These are phyloP conservation scores for Tethea ocularis DNA, from an alignment of 2,888 invertebrate species.

Conservation along the genomic window DNA sequence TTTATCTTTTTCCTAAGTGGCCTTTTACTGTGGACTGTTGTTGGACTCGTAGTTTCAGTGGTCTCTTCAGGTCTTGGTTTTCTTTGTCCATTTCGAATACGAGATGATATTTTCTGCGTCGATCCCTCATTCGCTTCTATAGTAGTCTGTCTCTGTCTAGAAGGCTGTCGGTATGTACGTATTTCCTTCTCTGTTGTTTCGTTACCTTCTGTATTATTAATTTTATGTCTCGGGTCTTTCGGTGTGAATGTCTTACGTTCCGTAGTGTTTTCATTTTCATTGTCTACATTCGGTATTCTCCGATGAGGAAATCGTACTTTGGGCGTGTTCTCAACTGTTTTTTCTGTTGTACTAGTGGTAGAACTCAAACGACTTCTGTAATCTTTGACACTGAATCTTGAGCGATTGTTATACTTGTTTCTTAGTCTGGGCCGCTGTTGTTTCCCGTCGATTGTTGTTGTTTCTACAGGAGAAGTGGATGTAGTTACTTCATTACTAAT, in stretches of 20 bases:
- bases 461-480: slow-evolving; percentile 57
- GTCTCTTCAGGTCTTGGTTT: slow-evolving; percentile 68
- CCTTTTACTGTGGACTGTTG: slow-evolving; percentile 58
- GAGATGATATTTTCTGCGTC: slow-evolving; percentile 71
- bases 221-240: slow-evolving; percentile 74
- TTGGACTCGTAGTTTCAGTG: slow-evolving; percentile 55
- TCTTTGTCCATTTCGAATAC: slow-evolving; percentile 69
- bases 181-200: slow-evolving; percentile 66
- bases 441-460: slow-evolving; percentile 53
- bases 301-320: slow-evolving; percentile 79
- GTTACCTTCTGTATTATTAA: slow-evolving; percentile 54
- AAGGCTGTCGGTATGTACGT: slow-evolving; percentile 53
- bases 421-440: slow-evolving; percentile 66
- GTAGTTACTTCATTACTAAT: slow-evolving; percentile 49
- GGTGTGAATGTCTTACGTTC: slow-evolving; percentile 80
- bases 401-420: slow-evolving; percentile 84
- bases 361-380: slow-evolving; percentile 87
- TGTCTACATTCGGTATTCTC: slow-evolving; percentile 62
- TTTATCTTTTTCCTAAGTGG: slow-evolving; percentile 68
- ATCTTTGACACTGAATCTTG: slow-evolving; percentile 90
- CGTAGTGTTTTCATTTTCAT: slow-evolving; percentile 69
- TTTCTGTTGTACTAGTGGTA: slow-evolving; percentile 77
- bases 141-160: slow-evolving; percentile 64
- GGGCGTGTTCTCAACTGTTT: slow-evolving; percentile 56
- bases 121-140: slow-evolving; percentile 61